Percentiles rank a stretch among this genome's conserved stretches.
Evolutionary conservation across 2,888 invertebrate species (phyloP).

Genomic region (Mylabris sibirica): DNA sequence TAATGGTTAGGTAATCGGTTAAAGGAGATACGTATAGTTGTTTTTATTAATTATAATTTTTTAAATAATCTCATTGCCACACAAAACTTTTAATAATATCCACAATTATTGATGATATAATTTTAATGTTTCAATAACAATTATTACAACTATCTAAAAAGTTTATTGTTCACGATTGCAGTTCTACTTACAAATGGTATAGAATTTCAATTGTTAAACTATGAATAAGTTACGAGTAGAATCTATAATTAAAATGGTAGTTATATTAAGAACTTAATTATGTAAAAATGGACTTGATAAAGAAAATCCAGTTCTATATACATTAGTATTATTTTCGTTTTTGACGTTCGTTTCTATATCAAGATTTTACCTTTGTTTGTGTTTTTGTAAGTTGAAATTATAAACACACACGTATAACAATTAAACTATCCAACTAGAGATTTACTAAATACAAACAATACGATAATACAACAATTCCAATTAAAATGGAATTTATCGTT

Average conservation of each 20-base stretch:
- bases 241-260: slow-evolving; percentile 1
- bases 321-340: not conserved
- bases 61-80: not conserved
- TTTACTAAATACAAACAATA: not conserved
- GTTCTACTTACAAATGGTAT: not conserved
- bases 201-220: not conserved
- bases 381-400: not conserved
- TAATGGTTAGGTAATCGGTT: not conserved
- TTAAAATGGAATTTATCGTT: slow-evolving; percentile 11
- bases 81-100: not conserved
- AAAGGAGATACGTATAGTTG: not conserved
- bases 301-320: not conserved
- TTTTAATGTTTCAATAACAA: not conserved
- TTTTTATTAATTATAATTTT: not conserved
- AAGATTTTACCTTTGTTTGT: not conserved
- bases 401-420: not conserved
- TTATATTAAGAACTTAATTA: slow-evolving; percentile 1
- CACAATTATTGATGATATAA: not conserved
- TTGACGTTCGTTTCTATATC: not conserved
- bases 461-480: not conserved
- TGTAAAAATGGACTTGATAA: not conserved
- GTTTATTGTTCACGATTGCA: not conserved
- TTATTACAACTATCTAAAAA: not conserved
- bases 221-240: slow-evolving; percentile 1
- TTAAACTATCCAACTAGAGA: not conserved